Evolutionary conservation across 2,888 invertebrate genomes (phyloP), one percentile per base, ranked within the genome.

Genomic region (Chaetogeoica ovagalla): DNA sequence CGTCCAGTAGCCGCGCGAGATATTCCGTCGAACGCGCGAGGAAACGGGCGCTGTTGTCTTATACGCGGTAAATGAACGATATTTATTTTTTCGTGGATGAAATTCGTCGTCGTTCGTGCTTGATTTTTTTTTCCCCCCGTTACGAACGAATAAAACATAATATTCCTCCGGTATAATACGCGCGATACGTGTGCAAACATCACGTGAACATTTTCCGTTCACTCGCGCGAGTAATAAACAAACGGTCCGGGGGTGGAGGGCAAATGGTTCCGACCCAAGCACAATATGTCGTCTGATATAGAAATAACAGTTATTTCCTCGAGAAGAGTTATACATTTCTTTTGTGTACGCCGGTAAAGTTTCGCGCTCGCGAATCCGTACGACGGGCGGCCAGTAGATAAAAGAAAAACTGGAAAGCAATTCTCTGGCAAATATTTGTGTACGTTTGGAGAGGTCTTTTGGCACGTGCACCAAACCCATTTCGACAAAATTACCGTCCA

Each of bases 341-440:
- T 75, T 59, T 66, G 9, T 57, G 15, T 13, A 48, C 65, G 4
- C 57, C n/a, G 39, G 74, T 37, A 43, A 66, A 75, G 75, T 75
- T 75, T 66, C 19, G 39, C 30, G 30, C 9, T 74, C 55, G 21
- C 63, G n/a, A 23, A 57, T 57, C 43, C 59, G 17, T 17, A 55
- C 23, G n/a, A 17, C 17, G 9, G 9, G 30, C n/a, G 13, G 39
- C 23, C 19, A 19, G 23, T 43, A 23, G 39, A 75, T 66, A 55
- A 23, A 66, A 23, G 39, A 75, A 75, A 55, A 23, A 66, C 37
- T 75, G 23, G 19, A 75, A 66, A 66, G 43, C 75, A 66, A 75
- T 75, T 75, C 57, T 66, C 75, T 75, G 66, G 66, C 75, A 75
- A 75, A 66, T 75, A 75, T 75, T 66, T 75, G 37, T 75, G 37